Evolutionary conservation across 37 sponge, comb jelly and placozoan genomes (phyloP).

Genomic region (Chondrosia reniformis): DNA sequence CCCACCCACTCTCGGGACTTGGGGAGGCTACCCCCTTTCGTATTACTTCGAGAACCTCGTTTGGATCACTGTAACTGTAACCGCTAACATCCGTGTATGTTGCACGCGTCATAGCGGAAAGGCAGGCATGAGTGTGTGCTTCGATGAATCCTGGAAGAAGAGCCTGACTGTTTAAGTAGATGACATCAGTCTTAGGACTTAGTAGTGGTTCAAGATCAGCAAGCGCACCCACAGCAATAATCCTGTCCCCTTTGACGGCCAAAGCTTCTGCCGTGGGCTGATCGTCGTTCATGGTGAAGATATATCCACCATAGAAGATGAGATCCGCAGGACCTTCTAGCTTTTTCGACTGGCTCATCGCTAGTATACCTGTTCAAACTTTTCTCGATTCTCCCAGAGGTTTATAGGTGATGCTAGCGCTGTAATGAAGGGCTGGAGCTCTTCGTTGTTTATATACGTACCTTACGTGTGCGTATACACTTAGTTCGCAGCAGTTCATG

Average conservation of each 20-base stretch:
- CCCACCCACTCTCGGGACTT: slow-evolving; percentile 27
- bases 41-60: not conserved
- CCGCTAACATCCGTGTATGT: not conserved
- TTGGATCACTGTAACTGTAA: not conserved
- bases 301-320: slow-evolving; percentile 34
- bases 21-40: not conserved
- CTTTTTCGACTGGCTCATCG: no score
- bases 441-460: no score
- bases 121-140: slow-evolving; percentile 36
- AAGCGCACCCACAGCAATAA: slow-evolving; percentile 22
- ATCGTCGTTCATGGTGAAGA: slow-evolving; percentile 34
- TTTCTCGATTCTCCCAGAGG: no score
- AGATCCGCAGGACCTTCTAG: slow-evolving; percentile 31
- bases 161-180: slow-evolving; percentile 30
- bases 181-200: slow-evolving; percentile 24
- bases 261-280: slow-evolving; percentile 40
- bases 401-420: no score
- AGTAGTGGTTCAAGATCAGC: not conserved
- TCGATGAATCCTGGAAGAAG: slow-evolving; percentile 66
- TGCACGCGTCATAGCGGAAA: not conserved
- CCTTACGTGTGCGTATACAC: no score
- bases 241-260: slow-evolving; percentile 17
- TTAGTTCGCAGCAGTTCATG: no score
- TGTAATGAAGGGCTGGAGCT: no score
- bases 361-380: no score